Evolutionary conservation across 2,797 vertebrate species (phyloP), one percentile per base, ranked within the genome.

Genomic region (Sebastolobus alascanus): DNA sequence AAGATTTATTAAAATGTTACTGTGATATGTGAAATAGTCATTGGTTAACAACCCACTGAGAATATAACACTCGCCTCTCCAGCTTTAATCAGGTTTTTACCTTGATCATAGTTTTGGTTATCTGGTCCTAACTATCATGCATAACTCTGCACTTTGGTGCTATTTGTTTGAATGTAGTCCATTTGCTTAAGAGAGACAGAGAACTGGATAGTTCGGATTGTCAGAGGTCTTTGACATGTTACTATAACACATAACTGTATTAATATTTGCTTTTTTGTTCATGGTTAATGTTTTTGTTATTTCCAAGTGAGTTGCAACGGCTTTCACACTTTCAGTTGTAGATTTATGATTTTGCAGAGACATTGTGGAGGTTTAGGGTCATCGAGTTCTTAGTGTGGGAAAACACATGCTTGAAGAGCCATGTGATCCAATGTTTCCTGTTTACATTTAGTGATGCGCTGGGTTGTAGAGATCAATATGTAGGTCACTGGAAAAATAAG

Each of bases 1-100:
- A 46, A 46, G 16, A 56, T 37, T 22, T 68, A 37, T 80, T 60
- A 16, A 56, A 74, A 50, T 66, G 67, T 46, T 46, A 33, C 18
- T 29, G 22, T 38, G n/a, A 29, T 18, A 3, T 63, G 8, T 14
- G 37, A 54, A 71, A 75, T 5, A 40, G 9, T 60, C 31, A 22
- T 8, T 1, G 12, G 61, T 50, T 6, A 46, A n/a, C 52, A 46
- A 29, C 27, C 46, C 6, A 68, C 14, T 50, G 22, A 74, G 20
- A 63, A 35, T 55, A 43, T 14, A n/a, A 33, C 5, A 3, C 7
- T 35, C 3, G 4, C 46, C 11, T 46, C 29, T 22, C 6, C 22
- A 29, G 50, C 50, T 52, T 52, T 52, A 52, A 20, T 52, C 50
- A 52, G 50, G 43, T 68, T 61, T 61, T 68, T 37, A 35, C 22